Percentiles rank a stretch among this genome's conserved stretches.
Conservation (phyloP, 1,140 invertebrate genomes). For the Aphelenchoides besseyi region DNA sequence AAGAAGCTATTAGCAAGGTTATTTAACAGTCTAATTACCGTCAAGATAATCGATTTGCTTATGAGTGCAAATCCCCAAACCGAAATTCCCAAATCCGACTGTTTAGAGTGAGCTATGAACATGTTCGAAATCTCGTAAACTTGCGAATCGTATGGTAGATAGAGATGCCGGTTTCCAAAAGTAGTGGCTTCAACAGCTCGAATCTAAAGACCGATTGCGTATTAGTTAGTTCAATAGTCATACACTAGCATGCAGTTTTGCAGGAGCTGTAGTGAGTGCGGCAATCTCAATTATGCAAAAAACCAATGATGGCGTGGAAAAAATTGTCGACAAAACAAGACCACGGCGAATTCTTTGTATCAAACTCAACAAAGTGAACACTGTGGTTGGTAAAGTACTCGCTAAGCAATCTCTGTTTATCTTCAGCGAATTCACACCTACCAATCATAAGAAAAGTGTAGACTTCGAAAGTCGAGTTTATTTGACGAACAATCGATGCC, state of each 20-base stretch:
- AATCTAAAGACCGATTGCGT: too few relatives aligned
- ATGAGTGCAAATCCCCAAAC: not conserved
- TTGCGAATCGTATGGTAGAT: not conserved
- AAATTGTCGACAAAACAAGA: not conserved
- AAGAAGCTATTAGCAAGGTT: too few relatives aligned
- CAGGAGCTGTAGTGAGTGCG: not conserved
- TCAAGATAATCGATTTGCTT: not conserved
- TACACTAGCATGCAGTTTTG: not conserved
- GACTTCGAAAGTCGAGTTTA: not conserved
- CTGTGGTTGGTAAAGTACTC: not conserved
- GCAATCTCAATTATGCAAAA: not conserved
- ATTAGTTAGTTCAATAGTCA: too few relatives aligned
- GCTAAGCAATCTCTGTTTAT: too few relatives aligned
- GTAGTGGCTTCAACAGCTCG: not conserved
- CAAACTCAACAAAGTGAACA: not conserved
- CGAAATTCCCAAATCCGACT: not conserved
- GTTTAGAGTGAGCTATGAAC: not conserved
- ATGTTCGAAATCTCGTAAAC: not conserved
- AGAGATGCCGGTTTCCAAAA: not conserved
- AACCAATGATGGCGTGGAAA: not conserved
- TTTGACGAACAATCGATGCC: not conserved
- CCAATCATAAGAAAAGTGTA: slow-evolving; percentile 1
- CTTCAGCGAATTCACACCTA: too few relatives aligned
- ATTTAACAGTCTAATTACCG: too few relatives aligned
- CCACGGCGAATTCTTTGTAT: not conserved